Evolutionary conservation across 2,113 vertebrate genomes (phyloP).

Genomic region (Phyllopteryx taeniolatus): DNA sequence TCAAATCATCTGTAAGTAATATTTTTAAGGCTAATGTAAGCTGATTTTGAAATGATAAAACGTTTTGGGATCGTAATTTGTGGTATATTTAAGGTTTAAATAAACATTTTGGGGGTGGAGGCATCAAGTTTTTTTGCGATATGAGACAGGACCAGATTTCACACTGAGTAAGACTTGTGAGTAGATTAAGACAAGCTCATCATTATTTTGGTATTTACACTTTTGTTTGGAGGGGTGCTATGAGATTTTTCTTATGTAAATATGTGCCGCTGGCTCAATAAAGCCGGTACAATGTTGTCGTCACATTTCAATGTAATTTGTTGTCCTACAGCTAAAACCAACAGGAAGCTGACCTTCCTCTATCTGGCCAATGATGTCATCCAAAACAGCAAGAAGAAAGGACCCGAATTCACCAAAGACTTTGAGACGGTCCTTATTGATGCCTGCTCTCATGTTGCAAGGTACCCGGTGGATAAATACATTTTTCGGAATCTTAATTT

Average conservation of each 20-base stretch:
- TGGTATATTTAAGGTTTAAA: no score
- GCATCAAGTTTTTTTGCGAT: no score
- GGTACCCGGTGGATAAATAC: slow-evolving; percentile 64
- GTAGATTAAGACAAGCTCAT: no score
- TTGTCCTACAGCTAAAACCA: slow-evolving; percentile 82
- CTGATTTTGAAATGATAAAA: background rate
- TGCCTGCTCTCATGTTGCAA: slow-evolving; percentile 95
- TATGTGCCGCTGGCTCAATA: background rate
- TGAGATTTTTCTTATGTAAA: background rate
- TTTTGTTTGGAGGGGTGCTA: background rate
- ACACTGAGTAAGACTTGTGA: no score
- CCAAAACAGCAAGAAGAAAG: slow-evolving; percentile 99
- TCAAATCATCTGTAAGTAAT: background rate
- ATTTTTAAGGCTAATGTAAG: background rate
- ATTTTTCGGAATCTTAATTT: background rate
- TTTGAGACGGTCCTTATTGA: slow-evolving; percentile 95
- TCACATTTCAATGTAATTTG: background rate
- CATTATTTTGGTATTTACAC: no score
- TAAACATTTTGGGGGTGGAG: no score
- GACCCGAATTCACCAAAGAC: slow-evolving; percentile 93
- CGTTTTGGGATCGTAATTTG: no score
- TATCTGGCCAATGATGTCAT: slow-evolving; percentile 98
- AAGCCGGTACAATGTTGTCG: background rate
- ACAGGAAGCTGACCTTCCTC: slow-evolving; percentile 92
- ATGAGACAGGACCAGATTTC: no score